Conservation (phyloP, 2,113 vertebrate species). For the Corythornis vintsioides region DNA sequence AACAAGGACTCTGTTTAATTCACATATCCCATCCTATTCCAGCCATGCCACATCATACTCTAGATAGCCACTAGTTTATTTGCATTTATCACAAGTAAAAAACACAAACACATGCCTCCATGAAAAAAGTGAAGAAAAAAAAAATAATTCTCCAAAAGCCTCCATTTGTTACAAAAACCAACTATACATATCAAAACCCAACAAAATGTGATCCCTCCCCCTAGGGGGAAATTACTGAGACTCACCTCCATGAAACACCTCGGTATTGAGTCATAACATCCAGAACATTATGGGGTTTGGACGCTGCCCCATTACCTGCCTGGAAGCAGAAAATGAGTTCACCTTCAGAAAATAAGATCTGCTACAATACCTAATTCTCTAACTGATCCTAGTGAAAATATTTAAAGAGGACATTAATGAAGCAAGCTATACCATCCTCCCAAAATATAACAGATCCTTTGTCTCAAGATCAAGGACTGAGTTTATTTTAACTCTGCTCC, state of each 20-base stretch:
- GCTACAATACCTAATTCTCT: neutral
- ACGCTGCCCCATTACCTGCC: constrained; percentile 78
- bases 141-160: neutral
- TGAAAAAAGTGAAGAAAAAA: neutral
- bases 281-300: constrained; percentile 9
- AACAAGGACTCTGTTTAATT: neutral
- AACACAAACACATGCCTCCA: neutral
- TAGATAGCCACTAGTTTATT: neutral
- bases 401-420: neutral
- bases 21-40: rapidly evolving
- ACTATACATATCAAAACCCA: neutral
- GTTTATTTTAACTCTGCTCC: neutral
- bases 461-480: neutral
- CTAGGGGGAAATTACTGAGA: neutral
- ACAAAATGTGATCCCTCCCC: neutral
- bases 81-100: neutral
- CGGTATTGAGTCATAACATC: constrained; percentile 76
- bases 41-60: neutral
- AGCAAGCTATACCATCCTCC: neutral
- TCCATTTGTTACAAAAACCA: neutral
- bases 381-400: neutral
- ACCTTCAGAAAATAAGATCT: neutral
- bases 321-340: constrained; percentile 4
- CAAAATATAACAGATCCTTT: neutral
- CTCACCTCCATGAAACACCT: constrained; percentile 83